Evolutionary conservation across 2,888 invertebrate species (phyloP).

Genomic region (Saturnia japonica): DNA sequence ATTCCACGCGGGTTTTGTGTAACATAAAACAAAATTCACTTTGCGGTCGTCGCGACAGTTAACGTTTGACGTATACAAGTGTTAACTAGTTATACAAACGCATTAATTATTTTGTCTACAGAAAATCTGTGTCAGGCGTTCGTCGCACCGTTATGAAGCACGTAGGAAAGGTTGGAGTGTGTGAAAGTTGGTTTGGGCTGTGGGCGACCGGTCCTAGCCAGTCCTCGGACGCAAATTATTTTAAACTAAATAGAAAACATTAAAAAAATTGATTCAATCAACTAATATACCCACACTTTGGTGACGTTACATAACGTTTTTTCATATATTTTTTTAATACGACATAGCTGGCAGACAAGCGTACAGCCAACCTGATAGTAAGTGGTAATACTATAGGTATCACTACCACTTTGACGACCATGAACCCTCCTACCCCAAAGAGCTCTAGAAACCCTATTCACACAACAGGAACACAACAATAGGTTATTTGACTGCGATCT

Average conservation of each 20-base stretch:
- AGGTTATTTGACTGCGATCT: no score
- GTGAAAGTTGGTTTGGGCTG: slow-evolving; percentile 41
- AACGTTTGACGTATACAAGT: background rate
- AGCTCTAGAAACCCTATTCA: no score
- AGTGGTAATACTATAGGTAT: no score
- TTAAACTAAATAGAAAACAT: background rate
- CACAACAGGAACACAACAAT: no score
- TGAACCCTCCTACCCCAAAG: no score
- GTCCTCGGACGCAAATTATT: slow-evolving; percentile 1
- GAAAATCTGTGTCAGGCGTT: slow-evolving; percentile 36
- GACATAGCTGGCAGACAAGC: no score
- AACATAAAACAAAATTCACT: slow-evolving; percentile 2
- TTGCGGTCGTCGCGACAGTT: background rate
- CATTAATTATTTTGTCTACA: slow-evolving; percentile 19
- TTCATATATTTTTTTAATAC: no score
- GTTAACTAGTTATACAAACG: slow-evolving; percentile 10
- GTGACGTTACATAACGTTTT: no score
- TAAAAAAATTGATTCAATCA: no score
- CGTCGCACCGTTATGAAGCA: slow-evolving; percentile 37
- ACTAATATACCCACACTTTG: no score
- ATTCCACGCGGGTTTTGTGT: slow-evolving; percentile 2
- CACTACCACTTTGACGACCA: no score
- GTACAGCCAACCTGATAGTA: no score
- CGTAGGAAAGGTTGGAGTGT: slow-evolving; percentile 32
- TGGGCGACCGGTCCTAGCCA: slow-evolving; percentile 11